Percentiles rank a stretch among this genome's conserved stretches.
These are phyloP conservation scores for Hippoglossus hippoglossus DNA, from an alignment of 2,797 vertebrate genomes.

Conservation along the genomic window DNA sequence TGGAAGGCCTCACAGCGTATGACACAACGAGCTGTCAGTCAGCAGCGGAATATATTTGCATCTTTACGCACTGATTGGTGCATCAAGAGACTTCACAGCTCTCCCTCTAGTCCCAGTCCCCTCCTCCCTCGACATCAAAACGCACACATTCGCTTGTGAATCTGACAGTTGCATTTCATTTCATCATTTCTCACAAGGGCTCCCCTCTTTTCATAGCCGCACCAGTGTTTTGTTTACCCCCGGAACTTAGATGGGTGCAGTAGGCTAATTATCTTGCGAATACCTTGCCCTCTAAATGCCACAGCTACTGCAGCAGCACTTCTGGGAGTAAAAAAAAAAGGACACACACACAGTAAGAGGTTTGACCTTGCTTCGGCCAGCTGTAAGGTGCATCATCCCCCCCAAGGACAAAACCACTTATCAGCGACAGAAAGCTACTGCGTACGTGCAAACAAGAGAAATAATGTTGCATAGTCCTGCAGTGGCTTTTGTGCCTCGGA, in stretches of 20 bases:
- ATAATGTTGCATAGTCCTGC: slow-evolving; percentile 42
- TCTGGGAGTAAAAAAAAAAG: slow-evolving; percentile 48
- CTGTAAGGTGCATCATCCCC: slow-evolving; percentile 54
- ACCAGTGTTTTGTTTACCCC: slow-evolving; percentile 33
- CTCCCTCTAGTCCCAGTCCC: slow-evolving; percentile 28
- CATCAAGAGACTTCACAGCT: slow-evolving; percentile 51
- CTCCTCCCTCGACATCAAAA: slow-evolving; percentile 8
- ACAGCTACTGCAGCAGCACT: slow-evolving; percentile 44
- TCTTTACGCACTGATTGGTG: slow-evolving; percentile 54
- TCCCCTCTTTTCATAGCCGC: slow-evolving; percentile 31
- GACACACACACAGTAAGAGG: slow-evolving; percentile 53
- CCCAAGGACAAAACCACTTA: slow-evolving; percentile 70
- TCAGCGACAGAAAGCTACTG: slow-evolving; percentile 51
- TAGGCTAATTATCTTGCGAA: slow-evolving; percentile 40
- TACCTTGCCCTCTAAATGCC: slow-evolving; percentile 61
- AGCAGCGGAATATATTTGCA: slow-evolving; percentile 69
- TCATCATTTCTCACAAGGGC: slow-evolving; percentile 60
- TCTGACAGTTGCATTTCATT: slow-evolving; percentile 70
- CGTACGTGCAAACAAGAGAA: slow-evolving; percentile 35
- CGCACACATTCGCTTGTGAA: slow-evolving; percentile 18
- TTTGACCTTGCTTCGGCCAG: slow-evolving; percentile 65
- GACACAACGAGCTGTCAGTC: slow-evolving; percentile 72
- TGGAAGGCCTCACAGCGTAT: slow-evolving; percentile 44
- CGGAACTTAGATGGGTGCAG: slow-evolving; percentile 18
- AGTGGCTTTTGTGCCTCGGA: slow-evolving; percentile 30